A percentile compares a stretch with the other conserved stretches of the same genome.
Conservation (phyloP, 2,113 vertebrate genomes). For the Porphyrio hochstetteri region DNA sequence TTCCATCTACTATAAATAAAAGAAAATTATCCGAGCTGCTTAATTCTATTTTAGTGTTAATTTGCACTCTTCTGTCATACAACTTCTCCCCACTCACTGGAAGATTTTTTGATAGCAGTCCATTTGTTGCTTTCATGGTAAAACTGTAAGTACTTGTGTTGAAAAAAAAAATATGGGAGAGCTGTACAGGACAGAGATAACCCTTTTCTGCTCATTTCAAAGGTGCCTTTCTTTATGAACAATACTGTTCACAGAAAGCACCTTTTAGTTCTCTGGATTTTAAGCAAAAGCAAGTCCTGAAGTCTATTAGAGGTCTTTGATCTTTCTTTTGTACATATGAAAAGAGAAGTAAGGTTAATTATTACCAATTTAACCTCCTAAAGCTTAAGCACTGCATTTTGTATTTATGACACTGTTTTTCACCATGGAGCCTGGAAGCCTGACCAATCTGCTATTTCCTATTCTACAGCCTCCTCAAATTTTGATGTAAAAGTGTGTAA, state of each 20-base stretch:
- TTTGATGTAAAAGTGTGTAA: background rate
- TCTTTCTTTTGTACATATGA: slow-evolving; percentile 15
- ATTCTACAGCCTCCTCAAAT: background rate
- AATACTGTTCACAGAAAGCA: background rate
- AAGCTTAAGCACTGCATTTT: background rate
- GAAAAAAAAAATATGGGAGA: background rate
- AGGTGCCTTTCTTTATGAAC: background rate
- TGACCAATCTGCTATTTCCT: background rate
- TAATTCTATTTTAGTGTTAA: background rate
- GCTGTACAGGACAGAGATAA: background rate
- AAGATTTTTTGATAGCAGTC: background rate
- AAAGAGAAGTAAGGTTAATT: slow-evolving; percentile 26
- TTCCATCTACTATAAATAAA: background rate
- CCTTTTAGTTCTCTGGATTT: background rate
- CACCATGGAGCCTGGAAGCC: background rate
- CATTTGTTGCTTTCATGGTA: background rate
- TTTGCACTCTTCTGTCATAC: background rate
- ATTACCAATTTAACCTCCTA: background rate
- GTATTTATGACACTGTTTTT: background rate
- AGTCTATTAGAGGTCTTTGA: slow-evolving; percentile 6
- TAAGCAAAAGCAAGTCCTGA: slow-evolving; percentile 3
- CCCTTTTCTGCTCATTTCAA: background rate
- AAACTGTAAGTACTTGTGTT: background rate
- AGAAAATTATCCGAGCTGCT: background rate
- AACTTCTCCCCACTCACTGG: background rate